Base-by-base conservation (phyloP, 1,140 invertebrate species). In the Drosophila pectinifera region DNA sequence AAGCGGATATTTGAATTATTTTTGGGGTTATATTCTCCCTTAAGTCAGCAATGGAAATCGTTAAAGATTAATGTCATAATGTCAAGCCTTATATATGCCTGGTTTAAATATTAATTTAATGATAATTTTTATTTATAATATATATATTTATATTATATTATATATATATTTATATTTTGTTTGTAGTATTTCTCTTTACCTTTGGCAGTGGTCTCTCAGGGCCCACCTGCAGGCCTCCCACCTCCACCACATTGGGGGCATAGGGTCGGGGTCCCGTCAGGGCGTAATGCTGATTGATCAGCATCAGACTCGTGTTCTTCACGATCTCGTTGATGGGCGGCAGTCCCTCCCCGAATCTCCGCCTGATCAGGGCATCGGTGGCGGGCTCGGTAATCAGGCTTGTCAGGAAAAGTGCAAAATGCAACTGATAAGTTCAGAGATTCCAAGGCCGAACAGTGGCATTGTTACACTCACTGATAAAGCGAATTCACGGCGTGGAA, bases 251-350 rank as follows among this genome's bases (percentile, higher is more conserved):
- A 77, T 94, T 94, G 18, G 93, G 86, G 4, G 92, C 92, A 68
- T 92, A 92, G 51, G 93, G 80, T 55, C 92, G 92, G 6, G 93
- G 92, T n/a, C 93, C 93, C 34, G 92, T 93, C n/a, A 94, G 74
- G 0, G 93, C 92, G 73, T 93, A 93, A 83, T 95, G 94, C 16
- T 93, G 93, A 91, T 95, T 95, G 70, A 94, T 93, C 75, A 95
- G 92, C 73, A 95, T 88, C 3, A 95, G 56, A 73, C 93, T 94
- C 1, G 93, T 93, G 39, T 94, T 94, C 20, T 91, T 92, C 3
- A 94, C 93, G 3, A 95, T 90, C 67, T 93, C 93, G 61, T 93
- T 90, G 31, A 95, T 80, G 2, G 93, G 83, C 0, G 94, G 94
- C 36, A 95, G 80, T 13, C 57, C 90, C 18, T 92, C 79, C 10